Base-by-base conservation (phyloP, 23 tunicate species). In the Clavelina lepadiformis region DNA sequence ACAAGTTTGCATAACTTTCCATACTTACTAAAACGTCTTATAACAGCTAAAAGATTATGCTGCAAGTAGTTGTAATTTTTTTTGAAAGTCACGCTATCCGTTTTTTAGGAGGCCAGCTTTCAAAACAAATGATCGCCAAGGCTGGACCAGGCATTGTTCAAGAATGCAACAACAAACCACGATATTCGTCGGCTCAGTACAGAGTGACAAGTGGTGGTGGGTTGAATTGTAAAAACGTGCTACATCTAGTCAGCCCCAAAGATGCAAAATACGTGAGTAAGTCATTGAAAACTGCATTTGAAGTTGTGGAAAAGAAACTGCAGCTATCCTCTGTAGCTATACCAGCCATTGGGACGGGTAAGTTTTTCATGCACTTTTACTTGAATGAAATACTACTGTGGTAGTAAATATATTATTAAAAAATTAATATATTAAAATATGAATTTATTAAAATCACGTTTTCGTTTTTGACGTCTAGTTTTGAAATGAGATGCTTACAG, bases 331-430 rank as follows among this genome's bases (percentile, higher is more conserved):
- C 65, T 3, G 52, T 83, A 32, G 73, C 80, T 27, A 38, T 83
- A 27, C 91, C 91, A 28, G 76, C 91, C 2, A 38, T 83, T 30
- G 67, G 75, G 28, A 82, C 75, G 0, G 89, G 89, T 82, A 68
- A 67, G 38, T 3, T n/a, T n/a, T n/a, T n/a, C n/a, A n/a, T 13
- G 18, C 50, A 18, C 15, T 18, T 15, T 18, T 15, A 45, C 18
- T 45, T 45, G n/a, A n/a, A n/a, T n/a, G n/a, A n/a, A n/a, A n/a
- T n/a, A n/a, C n/a, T n/a, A n/a, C n/a, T n/a, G n/a, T n/a, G n/a
- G n/a, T n/a, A n/a, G n/a, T n/a, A n/a, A n/a, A n/a, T n/a, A n/a
- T n/a, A n/a, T n/a, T n/a, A n/a, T n/a, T n/a, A n/a, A n/a, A n/a
- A n/a, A n/a, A n/a, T n/a, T n/a, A n/a, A n/a, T n/a, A n/a, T n/a